A percentile compares a stretch with the other conserved stretches of the same genome.
Evolutionary conservation across 2,888 invertebrate genomes (phyloP).

Genomic region (Melanargia galathea): DNA sequence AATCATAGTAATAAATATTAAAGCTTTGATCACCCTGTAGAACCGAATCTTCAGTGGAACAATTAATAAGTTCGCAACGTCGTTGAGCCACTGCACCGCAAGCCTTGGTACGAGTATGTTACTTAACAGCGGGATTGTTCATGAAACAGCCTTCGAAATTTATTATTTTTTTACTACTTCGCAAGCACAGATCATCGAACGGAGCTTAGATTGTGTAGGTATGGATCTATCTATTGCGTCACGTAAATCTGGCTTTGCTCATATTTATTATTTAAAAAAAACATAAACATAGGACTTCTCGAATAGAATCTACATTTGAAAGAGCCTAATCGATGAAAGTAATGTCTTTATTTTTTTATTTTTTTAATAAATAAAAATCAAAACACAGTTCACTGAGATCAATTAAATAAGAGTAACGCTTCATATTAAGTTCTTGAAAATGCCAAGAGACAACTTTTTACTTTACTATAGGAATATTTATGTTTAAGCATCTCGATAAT

Average conservation of each 20-base stretch:
- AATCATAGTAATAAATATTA: too few relatives aligned
- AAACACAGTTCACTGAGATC: too few relatives aligned
- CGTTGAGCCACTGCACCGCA: conserved; percentile 27
- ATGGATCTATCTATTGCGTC: background rate
- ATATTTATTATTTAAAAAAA: background rate
- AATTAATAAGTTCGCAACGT: conserved; percentile 45
- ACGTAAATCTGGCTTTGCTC: background rate
- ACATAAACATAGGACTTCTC: background rate
- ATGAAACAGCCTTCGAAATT: conserved; percentile 24
- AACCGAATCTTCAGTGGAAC: conserved; percentile 37
- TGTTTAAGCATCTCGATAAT: background rate
- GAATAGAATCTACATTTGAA: too few relatives aligned
- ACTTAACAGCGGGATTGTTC: conserved; percentile 29
- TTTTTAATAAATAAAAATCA: too few relatives aligned
- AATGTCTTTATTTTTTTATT: too few relatives aligned
- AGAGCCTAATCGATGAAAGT: too few relatives aligned
- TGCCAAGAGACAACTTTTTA: too few relatives aligned
- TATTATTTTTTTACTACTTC: conserved; percentile 9
- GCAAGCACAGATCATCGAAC: background rate
- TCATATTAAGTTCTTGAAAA: too few relatives aligned
- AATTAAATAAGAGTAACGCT: background rate
- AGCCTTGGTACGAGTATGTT: conserved; percentile 32
- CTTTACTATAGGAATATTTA: background rate
- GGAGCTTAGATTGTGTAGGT: background rate
- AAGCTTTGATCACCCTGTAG: conserved; percentile 35